These are phyloP conservation scores for Acanthacorydalis orientalis DNA, from an alignment of 2,888 invertebrate genomes.

Conservation along the genomic window DNA sequence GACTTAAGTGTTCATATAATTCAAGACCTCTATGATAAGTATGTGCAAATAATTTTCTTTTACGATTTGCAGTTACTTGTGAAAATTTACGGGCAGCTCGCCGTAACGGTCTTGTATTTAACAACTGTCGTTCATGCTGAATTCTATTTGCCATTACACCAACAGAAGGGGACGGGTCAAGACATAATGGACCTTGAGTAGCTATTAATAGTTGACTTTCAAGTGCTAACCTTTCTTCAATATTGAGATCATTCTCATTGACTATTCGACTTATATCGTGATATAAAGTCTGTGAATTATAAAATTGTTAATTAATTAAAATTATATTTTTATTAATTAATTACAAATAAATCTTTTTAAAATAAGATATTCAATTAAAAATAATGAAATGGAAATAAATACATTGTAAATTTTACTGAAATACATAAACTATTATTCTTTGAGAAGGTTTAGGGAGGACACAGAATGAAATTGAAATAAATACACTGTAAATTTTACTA, in stretches of 20 bases:
- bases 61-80: slow-evolving; percentile 69
- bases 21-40: slow-evolving; percentile 66
- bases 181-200: slow-evolving; percentile 71
- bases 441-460: slow-evolving; percentile 75
- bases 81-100: slow-evolving; percentile 63
- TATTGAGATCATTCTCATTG: slow-evolving; percentile 38
- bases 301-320: neutral
- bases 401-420: neutral
- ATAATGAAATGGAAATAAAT: neutral
- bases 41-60: slow-evolving; percentile 72
- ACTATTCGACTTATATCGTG: slow-evolving; percentile 28
- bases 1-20: slow-evolving; percentile 48
- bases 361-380: neutral
- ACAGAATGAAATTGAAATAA: slow-evolving; percentile 38
- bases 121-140: slow-evolving; percentile 54
- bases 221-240: slow-evolving; percentile 56
- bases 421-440: slow-evolving; percentile 37
- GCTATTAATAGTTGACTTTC: slow-evolving; percentile 78
- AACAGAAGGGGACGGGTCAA: slow-evolving; percentile 75
- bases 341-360: neutral
- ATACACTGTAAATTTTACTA: neutral
- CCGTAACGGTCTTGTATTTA: slow-evolving; percentile 56
- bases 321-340: slow-evolving; percentile 35
- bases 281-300: slow-evolving; percentile 14
- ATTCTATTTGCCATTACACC: slow-evolving; percentile 58